Percentiles rank a stretch among this genome's conserved stretches.
These are phyloP conservation scores for Mus minutoides DNA, from an alignment of 2,797 vertebrate genomes.

Conservation along the genomic window DNA sequence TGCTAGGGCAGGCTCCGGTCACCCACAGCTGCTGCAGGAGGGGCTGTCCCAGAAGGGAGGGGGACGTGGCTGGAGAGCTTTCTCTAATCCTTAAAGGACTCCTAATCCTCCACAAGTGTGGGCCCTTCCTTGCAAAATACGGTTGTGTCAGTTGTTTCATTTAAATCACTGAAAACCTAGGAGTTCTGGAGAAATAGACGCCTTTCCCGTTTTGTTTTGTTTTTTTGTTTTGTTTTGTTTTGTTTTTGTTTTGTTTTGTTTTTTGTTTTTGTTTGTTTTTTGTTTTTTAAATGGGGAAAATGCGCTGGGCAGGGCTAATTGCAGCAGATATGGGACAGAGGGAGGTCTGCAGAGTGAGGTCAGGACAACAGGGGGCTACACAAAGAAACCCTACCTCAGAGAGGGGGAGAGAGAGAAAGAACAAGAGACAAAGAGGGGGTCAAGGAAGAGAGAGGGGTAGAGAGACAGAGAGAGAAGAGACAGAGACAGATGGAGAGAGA, in stretches of 20 bases:
- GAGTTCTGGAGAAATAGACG: background rate
- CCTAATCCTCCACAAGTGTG: background rate
- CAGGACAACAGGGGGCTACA: background rate
- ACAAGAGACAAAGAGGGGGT: rapidly evolving
- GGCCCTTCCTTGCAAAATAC: background rate
- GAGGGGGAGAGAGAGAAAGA: background rate
- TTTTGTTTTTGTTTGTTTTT: no score
- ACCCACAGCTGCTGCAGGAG: background rate
- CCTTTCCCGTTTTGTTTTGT: background rate
- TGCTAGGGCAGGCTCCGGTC: background rate
- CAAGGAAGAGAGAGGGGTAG: no score
- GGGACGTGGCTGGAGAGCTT: background rate
- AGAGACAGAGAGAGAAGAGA: background rate
- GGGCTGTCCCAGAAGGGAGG: background rate
- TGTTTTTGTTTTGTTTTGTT: no score
- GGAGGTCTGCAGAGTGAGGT: background rate
- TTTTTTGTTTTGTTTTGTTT: no score
- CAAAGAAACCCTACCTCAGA: background rate
- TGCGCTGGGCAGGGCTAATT: background rate
- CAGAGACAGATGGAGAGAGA: background rate
- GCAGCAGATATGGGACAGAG: background rate
- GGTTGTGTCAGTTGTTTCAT: background rate
- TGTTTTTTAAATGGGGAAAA: background rate
- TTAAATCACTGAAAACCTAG: slow-evolving; percentile 22
- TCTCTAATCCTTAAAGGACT: background rate